Evolutionary conservation across 1,140 invertebrate species (phyloP).

Genomic region (Laodelphax striatellus): DNA sequence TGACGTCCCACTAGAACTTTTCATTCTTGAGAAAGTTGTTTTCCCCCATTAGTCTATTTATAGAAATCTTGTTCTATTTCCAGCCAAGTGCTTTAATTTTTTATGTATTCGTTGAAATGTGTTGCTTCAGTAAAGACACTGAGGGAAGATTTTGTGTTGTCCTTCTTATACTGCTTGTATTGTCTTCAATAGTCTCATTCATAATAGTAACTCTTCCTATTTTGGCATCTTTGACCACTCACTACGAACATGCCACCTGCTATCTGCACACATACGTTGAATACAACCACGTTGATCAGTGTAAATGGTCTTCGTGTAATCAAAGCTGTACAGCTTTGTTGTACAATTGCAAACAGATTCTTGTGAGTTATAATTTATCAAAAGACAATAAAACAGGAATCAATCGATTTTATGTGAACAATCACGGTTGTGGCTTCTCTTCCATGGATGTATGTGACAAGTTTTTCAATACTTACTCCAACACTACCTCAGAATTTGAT

Average conservation of each 20-base stretch:
- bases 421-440: background rate
- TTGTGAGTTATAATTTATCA: background rate
- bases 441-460: background rate
- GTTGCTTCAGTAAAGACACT: background rate
- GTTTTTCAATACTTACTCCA: background rate
- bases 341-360: background rate
- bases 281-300: background rate
- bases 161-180: background rate
- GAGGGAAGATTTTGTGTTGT: background rate
- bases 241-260: background rate
- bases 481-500: background rate
- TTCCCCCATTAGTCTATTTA: background rate
- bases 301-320: background rate
- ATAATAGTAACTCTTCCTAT: background rate
- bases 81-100: too few species aligned
- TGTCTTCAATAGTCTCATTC: background rate
- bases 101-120: background rate
- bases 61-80: background rate
- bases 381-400: background rate
- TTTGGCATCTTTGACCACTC: background rate
- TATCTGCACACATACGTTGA: background rate
- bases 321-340: background rate
- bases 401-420: background rate
- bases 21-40: background rate
- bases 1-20: background rate